These are phyloP conservation scores for Cantharis nigra DNA, from an alignment of 2,888 invertebrate species.

Conservation along the genomic window DNA sequence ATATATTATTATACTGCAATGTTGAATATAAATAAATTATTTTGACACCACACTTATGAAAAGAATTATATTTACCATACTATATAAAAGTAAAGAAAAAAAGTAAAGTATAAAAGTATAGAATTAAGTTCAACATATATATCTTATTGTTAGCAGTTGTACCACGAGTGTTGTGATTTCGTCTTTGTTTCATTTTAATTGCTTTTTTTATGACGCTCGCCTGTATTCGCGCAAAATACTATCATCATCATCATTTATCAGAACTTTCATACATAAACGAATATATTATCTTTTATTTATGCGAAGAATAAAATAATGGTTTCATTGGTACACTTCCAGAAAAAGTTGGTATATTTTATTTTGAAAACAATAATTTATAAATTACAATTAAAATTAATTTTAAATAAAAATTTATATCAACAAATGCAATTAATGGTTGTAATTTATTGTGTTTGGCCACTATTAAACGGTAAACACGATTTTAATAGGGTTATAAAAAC, in stretches of 20 bases:
- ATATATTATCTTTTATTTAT: neutral
- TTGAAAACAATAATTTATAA: neutral
- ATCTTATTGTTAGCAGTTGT: neutral
- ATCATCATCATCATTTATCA: slow-evolving; percentile 1
- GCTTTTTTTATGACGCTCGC: neutral
- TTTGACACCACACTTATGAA: neutral
- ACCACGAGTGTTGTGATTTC: neutral
- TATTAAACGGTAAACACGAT: slow-evolving; percentile 24
- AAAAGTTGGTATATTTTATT: neutral
- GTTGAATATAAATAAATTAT: neutral
- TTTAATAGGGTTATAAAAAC: slow-evolving; percentile 30
- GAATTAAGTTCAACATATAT: neutral
- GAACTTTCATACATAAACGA: neutral
- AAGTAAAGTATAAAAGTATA: neutral
- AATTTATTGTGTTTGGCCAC: slow-evolving; percentile 22
- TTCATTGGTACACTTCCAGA: neutral
- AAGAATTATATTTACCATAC: neutral
- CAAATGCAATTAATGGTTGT: slow-evolving; percentile 15
- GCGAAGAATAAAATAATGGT: neutral
- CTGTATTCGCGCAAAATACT: neutral
- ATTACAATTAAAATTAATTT: slow-evolving; percentile 11
- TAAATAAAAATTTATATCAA: slow-evolving; percentile 14
- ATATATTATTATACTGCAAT: too few relatives aligned
- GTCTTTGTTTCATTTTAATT: neutral
- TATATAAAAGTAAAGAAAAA: neutral